A percentile compares a stretch with the other conserved stretches of the same genome.
These are phyloP conservation scores for Pteria penguin DNA, from an alignment of 2,888 invertebrate species.

Conservation along the genomic window DNA sequence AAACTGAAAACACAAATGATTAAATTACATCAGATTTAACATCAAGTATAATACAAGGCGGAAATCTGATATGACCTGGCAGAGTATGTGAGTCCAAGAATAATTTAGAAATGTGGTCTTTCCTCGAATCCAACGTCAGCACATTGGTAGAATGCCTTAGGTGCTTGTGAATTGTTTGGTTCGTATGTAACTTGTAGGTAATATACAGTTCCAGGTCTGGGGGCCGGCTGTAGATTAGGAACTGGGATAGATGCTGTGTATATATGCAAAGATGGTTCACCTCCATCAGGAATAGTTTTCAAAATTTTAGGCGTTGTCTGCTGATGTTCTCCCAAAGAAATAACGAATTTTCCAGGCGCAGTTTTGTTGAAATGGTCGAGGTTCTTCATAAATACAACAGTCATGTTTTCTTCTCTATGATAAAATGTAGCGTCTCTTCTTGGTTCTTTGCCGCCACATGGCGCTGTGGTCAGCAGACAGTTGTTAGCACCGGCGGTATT, in stretches of 20 bases:
- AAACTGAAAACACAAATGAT: background rate
- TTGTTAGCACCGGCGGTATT: conserved; percentile 54
- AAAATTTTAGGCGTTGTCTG: conserved; percentile 6
- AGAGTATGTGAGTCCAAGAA: background rate
- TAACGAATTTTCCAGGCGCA: conserved; percentile 51
- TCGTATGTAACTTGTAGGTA: conserved; percentile 15
- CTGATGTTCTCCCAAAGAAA: conserved; percentile 27
- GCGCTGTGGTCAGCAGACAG: conserved; percentile 43
- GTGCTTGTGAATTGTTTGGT: conserved; percentile 16
- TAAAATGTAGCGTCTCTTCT: conserved; percentile 8
- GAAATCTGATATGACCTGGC: too few species aligned
- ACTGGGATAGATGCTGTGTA: conserved; percentile 39
- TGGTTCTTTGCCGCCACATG: conserved; percentile 49
- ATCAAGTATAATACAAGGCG: too few species aligned
- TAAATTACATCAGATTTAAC: background rate
- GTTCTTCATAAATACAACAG: conserved; percentile 59
- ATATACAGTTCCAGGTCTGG: background rate
- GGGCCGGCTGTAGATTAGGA: background rate
- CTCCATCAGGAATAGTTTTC: conserved; percentile 42
- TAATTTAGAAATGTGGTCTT: background rate
- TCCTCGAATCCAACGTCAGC: conserved; percentile 21
- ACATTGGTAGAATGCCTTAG: conserved; percentile 23
- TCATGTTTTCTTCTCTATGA: conserved; percentile 44
- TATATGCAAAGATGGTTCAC: conserved; percentile 50
- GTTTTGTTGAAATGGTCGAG: conserved; percentile 52